Evolutionary conservation across 2,797 vertebrate species (phyloP).

Genomic region (Lemur catta): DNA sequence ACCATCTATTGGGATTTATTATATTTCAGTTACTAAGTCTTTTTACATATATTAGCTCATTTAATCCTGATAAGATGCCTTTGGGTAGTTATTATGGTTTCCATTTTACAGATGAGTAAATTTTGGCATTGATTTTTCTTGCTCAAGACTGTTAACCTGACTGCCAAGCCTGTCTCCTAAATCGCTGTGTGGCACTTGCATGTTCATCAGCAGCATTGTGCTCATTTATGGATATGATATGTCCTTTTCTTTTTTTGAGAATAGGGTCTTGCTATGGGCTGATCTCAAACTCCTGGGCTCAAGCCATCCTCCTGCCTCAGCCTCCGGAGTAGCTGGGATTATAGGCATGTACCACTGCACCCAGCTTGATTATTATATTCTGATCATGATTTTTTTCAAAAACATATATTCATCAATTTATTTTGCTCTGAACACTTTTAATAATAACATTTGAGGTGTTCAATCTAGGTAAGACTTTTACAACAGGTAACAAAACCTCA

Average conservation of each 20-base stretch:
- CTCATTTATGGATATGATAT: background rate
- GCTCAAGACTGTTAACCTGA: background rate
- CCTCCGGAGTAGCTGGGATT: background rate
- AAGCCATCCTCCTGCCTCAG: background rate
- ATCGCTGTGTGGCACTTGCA: background rate
- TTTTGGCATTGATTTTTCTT: conserved; percentile 5
- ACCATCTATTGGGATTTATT: background rate
- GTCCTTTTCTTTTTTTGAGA: background rate
- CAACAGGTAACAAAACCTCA: background rate
- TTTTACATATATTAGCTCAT: background rate
- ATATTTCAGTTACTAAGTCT: background rate
- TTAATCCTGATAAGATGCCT: background rate
- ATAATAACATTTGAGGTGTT: background rate
- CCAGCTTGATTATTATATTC: background rate
- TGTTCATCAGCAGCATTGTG: background rate
- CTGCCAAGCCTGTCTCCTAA: background rate
- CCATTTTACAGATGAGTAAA: background rate
- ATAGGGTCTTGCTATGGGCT: background rate
- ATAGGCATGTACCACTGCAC: background rate
- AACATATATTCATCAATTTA: background rate
- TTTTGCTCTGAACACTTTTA: background rate
- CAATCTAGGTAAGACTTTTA: background rate
- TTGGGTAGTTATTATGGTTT: conserved; percentile 20
- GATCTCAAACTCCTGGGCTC: background rate
- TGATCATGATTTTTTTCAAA: background rate